Percentiles rank a stretch among this genome's conserved stretches.
Evolutionary conservation across 2,797 vertebrate species (phyloP).

Genomic region (Sebastes kiyomatsui): DNA sequence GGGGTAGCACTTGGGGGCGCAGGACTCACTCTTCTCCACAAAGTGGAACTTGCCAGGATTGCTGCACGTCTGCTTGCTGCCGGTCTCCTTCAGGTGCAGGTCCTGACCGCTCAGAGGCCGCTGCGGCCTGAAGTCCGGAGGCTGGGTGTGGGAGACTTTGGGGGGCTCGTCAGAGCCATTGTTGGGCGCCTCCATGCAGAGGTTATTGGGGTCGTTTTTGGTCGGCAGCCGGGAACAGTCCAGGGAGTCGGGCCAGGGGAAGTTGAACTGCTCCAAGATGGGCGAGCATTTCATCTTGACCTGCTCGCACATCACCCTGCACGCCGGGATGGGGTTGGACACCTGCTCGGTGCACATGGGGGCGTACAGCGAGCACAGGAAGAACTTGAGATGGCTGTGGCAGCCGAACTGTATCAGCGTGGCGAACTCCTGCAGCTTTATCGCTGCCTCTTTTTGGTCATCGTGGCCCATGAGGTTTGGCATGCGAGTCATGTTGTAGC

Average conservation of each 20-base stretch:
- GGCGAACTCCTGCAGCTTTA: constrained; percentile 96
- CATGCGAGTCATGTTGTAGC: constrained; percentile 98
- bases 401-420: constrained; percentile 96
- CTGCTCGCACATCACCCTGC: constrained; percentile 97
- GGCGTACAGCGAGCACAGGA: constrained; percentile 96
- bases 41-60: constrained; percentile 96
- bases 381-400: constrained; percentile 95
- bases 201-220: constrained; percentile 96
- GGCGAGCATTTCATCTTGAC: constrained; percentile 93
- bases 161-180: constrained; percentile 92
- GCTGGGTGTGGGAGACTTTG: constrained; percentile 89
- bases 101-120: constrained; percentile 82
- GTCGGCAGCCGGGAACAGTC: constrained; percentile 94
- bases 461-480: constrained; percentile 97
- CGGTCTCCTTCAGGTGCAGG: constrained; percentile 62
- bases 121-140: constrained; percentile 90
- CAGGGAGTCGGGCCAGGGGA: constrained; percentile 95
- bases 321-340: constrained; percentile 95
- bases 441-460: constrained; percentile 93
- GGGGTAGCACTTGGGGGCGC: constrained; percentile 91
- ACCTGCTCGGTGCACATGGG: constrained; percentile 99
- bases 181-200: constrained; percentile 98
- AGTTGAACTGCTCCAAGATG: constrained; percentile 94
- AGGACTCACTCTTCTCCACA: constrained; percentile 94
- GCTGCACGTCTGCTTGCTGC: constrained; percentile 82